Evolutionary conservation across 2,888 invertebrate genomes (phyloP).

Genomic region (Ormyrus thymus): DNA sequence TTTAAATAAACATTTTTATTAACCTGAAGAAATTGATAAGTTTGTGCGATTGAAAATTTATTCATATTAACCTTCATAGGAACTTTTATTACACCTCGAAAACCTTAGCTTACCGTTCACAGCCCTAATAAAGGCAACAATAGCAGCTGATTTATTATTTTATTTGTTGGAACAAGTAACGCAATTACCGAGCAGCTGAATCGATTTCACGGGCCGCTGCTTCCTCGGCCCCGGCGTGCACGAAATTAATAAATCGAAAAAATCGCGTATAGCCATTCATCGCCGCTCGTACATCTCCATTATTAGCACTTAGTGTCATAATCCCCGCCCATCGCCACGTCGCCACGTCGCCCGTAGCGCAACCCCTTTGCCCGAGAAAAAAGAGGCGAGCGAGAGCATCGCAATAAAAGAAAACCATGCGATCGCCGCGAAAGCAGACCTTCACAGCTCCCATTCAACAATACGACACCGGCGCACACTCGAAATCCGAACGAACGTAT

Average conservation of each 20-base stretch:
- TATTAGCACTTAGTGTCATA: conserved; percentile 52
- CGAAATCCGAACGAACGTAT: background rate
- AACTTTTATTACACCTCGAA: no score
- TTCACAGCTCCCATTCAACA: conserved; percentile 10
- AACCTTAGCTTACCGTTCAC: no score
- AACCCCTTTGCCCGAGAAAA: background rate
- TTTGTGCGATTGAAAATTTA: no score
- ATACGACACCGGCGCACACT: background rate
- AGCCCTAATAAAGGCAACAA: background rate
- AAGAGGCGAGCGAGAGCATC: background rate
- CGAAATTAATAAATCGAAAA: conserved; percentile 25
- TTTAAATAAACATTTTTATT: no score
- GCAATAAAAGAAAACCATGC: background rate
- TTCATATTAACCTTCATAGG: no score
- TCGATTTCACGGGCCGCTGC: conserved; percentile 5
- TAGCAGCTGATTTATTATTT: background rate
- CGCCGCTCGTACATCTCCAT: conserved; percentile 42
- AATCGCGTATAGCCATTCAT: conserved; percentile 15
- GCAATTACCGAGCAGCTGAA: conserved; percentile 19
- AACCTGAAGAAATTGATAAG: no score
- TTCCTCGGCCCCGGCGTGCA: background rate
- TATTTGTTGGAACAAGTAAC: background rate
- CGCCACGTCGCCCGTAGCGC: background rate
- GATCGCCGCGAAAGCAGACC: conserved; percentile 16
- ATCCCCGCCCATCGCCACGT: conserved; percentile 35